Percentiles rank a stretch among this genome's conserved stretches.
Conservation (phyloP, 1,140 invertebrate species). For the Drosophila subpulchrella region DNA sequence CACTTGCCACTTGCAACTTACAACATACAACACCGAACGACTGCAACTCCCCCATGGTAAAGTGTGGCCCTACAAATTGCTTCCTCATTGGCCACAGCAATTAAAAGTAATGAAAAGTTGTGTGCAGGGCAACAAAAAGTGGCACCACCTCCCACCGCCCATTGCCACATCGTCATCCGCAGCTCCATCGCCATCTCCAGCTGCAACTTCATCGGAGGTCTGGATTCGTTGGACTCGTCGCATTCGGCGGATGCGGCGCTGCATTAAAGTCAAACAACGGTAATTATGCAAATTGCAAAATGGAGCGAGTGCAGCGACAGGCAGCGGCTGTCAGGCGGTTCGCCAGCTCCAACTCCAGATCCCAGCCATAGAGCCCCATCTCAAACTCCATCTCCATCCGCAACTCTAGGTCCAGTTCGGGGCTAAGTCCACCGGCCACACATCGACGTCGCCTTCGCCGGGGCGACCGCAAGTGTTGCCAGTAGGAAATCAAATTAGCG, state of each 20-base stretch:
- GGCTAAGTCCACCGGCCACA: conserved; percentile 36
- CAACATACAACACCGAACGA: conserved; percentile 8
- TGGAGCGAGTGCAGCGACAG: conserved; percentile 58
- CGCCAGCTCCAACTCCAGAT: conserved; percentile 15
- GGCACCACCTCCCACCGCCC: conserved; percentile 6
- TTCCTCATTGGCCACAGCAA: conserved; percentile 80
- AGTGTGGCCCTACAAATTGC: conserved; percentile 75
- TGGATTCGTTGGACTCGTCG: conserved; percentile 41
- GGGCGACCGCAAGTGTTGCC: conserved; percentile 73
- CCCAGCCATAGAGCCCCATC: conserved; percentile 13
- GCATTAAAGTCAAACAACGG: conserved; percentile 80
- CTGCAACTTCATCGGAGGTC: conserved; percentile 3
- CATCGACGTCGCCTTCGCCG: conserved; percentile 28
- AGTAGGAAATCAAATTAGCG: conserved; percentile 80
- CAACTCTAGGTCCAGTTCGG: conserved; percentile 13
- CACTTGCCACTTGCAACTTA: conserved; percentile 56
- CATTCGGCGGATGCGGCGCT: conserved; percentile 64
- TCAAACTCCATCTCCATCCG: not conserved
- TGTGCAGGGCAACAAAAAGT: conserved; percentile 49
- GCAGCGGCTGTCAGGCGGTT: conserved; percentile 45
- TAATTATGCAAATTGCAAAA: conserved; percentile 83
- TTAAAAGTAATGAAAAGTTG: conserved; percentile 81
- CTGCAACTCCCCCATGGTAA: conserved; percentile 1
- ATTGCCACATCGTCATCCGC: conserved; percentile 16
- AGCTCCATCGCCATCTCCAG: not conserved